phyloP scores from a whole-genome alignment of 2,888 invertebrate genomes.

The Tetragonisca angustula region DNA sequence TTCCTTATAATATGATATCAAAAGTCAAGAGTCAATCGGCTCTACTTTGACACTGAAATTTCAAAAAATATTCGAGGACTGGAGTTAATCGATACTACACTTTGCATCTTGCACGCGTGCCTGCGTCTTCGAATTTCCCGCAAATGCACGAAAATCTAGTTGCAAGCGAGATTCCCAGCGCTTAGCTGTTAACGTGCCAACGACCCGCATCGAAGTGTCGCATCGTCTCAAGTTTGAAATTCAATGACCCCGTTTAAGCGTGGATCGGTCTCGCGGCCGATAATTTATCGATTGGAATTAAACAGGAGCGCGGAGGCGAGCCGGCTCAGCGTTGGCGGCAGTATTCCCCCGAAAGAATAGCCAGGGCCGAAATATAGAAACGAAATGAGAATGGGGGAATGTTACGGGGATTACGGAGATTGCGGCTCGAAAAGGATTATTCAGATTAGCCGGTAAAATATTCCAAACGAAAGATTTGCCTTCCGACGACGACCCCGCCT shows the following conservation, averaged over 20 bases:
- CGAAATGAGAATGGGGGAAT: slow-evolving; percentile 34
- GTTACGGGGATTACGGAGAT: slow-evolving; percentile 54
- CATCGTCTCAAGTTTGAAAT: slow-evolving; percentile 22
- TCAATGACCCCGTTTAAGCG: slow-evolving; percentile 13
- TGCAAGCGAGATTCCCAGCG: not conserved
- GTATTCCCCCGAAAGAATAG: slow-evolving; percentile 36
- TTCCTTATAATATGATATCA: too few species aligned
- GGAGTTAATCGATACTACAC: too few species aligned
- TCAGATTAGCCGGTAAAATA: slow-evolving; percentile 56
- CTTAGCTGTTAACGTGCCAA: not conserved
- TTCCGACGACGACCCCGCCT: slow-evolving; percentile 3
- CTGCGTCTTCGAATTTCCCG: too few species aligned
- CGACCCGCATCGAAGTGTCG: not conserved
- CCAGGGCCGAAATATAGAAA: slow-evolving; percentile 25
- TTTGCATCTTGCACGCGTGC: too few species aligned
- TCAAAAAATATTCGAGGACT: too few species aligned
- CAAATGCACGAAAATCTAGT: too few species aligned
- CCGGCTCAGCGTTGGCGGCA: not conserved
- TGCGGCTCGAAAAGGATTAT: slow-evolving; percentile 49
- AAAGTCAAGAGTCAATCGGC: too few species aligned
- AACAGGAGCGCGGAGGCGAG: slow-evolving; percentile 22
- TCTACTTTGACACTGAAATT: too few species aligned
- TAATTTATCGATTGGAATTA: slow-evolving; percentile 42
- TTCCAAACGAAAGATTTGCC: slow-evolving; percentile 49
- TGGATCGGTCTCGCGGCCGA: not conserved